Conservation (phyloP, 2,888 invertebrate genomes). For the Zhuqinia jingwanae region DNA sequence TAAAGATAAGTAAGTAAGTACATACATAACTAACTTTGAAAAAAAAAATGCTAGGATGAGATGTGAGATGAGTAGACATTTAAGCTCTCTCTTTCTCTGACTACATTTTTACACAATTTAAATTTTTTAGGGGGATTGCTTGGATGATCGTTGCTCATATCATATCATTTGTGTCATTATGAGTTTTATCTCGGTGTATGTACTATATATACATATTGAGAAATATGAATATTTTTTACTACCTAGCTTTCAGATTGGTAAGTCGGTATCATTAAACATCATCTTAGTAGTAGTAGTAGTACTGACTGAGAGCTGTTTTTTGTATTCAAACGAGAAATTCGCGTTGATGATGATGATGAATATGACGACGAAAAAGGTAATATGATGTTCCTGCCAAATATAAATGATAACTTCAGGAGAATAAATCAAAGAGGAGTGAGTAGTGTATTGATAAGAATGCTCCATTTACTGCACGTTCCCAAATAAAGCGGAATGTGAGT, state of each 20-base stretch:
- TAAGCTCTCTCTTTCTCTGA: constrained; percentile 3
- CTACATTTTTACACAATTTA: constrained; percentile 49
- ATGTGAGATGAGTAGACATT: constrained; percentile 35
- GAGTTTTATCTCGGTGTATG: constrained; percentile 16
- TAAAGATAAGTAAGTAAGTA: constrained; percentile 40
- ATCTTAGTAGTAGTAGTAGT: background rate
- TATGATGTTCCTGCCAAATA: constrained; percentile 35
- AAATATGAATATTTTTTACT: constrained; percentile 34
- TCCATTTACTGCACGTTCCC: constrained; percentile 61
- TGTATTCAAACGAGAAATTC: constrained; percentile 20
- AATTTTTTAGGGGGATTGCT: constrained; percentile 3
- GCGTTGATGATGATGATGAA: background rate
- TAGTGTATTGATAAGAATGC: constrained; percentile 58
- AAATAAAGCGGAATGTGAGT: background rate
- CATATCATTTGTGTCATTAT: constrained; percentile 41
- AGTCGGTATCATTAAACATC: constrained; percentile 25
- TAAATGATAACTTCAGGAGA: constrained; percentile 44
- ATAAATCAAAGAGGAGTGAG: constrained; percentile 46
- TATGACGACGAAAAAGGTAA: background rate
- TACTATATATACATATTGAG: background rate
- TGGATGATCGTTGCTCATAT: constrained; percentile 36
- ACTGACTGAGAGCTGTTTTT: too few species aligned
- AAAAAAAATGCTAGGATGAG: constrained; percentile 27
- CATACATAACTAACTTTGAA: constrained; percentile 18
- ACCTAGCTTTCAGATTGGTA: constrained; percentile 19